These are phyloP conservation scores for Pyxicephalus adspersus DNA, from an alignment of 2,113 vertebrate species.

Conservation along the genomic window DNA sequence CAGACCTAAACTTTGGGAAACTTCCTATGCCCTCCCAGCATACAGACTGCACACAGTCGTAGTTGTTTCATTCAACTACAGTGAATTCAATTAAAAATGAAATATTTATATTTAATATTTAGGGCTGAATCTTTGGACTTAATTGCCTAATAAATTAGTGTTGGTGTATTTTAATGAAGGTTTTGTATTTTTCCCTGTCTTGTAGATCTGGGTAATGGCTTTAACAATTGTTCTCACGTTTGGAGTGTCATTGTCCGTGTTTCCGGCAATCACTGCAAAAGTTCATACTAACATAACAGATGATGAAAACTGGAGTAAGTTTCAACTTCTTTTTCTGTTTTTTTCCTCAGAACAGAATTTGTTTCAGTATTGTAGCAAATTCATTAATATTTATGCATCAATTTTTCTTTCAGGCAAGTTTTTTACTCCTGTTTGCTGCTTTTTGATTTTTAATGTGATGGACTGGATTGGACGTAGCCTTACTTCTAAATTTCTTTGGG, in stretches of 20 bases:
- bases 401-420: slow-evolving; percentile 67
- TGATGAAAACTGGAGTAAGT: slow-evolving; percentile 76
- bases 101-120: no score
- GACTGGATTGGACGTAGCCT: slow-evolving; percentile 81
- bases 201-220: slow-evolving; percentile 84
- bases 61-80: no score
- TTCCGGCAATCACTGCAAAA: slow-evolving; percentile 83
- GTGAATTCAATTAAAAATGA: no score
- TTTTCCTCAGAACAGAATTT: not conserved
- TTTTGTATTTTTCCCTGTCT: not conserved
- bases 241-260: slow-evolving; percentile 84
- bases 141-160: no score
- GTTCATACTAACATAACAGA: slow-evolving; percentile 66
- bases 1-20: no score
- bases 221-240: slow-evolving; percentile 84
- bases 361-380: not conserved
- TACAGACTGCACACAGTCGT: no score
- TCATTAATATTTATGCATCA: not conserved
- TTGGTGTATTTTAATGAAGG: not conserved
- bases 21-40: no score
- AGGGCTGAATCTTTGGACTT: no score
- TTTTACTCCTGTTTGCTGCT: slow-evolving; percentile 84
- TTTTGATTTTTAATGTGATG: slow-evolving; percentile 81
- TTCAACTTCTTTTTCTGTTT: not conserved
- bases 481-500: slow-evolving; percentile 79